Evolutionary conservation across 2,888 invertebrate species (phyloP), one percentile per base, ranked within the genome.

Genomic region (Atherix ibis): DNA sequence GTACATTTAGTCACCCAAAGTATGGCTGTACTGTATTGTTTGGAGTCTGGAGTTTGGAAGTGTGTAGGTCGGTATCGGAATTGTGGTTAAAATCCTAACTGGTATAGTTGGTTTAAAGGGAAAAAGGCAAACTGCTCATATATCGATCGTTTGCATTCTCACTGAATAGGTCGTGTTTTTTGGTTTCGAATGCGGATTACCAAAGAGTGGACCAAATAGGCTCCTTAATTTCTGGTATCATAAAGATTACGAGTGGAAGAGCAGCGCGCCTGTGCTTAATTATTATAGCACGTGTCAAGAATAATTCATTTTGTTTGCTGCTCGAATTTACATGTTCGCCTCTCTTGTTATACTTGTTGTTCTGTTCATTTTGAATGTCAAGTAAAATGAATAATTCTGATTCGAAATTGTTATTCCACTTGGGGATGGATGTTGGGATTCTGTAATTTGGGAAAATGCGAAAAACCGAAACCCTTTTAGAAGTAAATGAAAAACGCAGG

Each of bases 201-300:
- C 9, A 10, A 18, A 22, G 18, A 13, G 12, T 19, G 16, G 22
- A 22, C 22, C 10, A 10, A 8, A 22, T 6, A 22, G 10, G 6
- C 22, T 22, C 10, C 22, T 22, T 22, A n/a, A n/a, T n/a, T n/a
- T n/a, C n/a, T n/a, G n/a, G n/a, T n/a, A n/a, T n/a, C n/a, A n/a
- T n/a, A n/a, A n/a, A n/a, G n/a, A n/a, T n/a, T n/a, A n/a, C n/a
- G n/a, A n/a, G n/a, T n/a, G n/a, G n/a, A n/a, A n/a, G n/a, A n/a
- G n/a, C n/a, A n/a, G n/a, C n/a, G n/a, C n/a, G 22, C 6, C 22
- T 22, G 6, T 22, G 6, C 22, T 22, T 22, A 22, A 22, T 22
- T 22, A 8, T 22, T n/a, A 12, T 13, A 38, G 36, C 40, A 40
- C 40, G 40, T 38, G 40, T 38, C 40, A 38, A 24, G 38, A 36